Conservation (phyloP, 2,113 vertebrate genomes). For the Orthochromis malagaraziensis region DNA sequence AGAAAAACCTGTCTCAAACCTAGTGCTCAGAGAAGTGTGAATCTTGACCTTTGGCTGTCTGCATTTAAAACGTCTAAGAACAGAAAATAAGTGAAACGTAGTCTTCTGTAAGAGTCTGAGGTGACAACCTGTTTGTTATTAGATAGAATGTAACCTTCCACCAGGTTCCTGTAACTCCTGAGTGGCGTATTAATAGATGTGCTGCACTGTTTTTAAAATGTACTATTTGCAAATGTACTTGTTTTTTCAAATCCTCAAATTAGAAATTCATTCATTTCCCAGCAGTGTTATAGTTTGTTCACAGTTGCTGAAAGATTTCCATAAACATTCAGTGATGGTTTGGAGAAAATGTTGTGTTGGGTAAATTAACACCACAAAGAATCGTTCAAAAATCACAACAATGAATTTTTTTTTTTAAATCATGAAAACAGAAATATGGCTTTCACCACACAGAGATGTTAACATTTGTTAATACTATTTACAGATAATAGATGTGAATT, state of each 20-base stretch:
- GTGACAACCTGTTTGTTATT: neutral
- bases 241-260: neutral
- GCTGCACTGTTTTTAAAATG: neutral
- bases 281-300: neutral
- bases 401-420: neutral
- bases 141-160: neutral
- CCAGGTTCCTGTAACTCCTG: neutral
- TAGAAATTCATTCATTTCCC: neutral
- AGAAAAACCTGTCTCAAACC: neutral
- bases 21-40: neutral
- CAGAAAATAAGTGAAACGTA: neutral
- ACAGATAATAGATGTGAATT: neutral
- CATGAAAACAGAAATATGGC: neutral
- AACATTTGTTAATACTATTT: neutral
- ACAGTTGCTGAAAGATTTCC: neutral
- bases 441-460: neutral
- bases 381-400: neutral
- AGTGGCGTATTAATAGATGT: neutral
- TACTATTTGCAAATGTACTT: neutral
- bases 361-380: neutral
- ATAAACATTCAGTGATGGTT: neutral
- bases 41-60: neutral
- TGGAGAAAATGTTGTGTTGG: neutral
- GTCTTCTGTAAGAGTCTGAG: neutral
- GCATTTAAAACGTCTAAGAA: accelerated